phyloP scores from a whole-genome alignment of 2,888 invertebrate species.

The Lymantria dispar region DNA sequence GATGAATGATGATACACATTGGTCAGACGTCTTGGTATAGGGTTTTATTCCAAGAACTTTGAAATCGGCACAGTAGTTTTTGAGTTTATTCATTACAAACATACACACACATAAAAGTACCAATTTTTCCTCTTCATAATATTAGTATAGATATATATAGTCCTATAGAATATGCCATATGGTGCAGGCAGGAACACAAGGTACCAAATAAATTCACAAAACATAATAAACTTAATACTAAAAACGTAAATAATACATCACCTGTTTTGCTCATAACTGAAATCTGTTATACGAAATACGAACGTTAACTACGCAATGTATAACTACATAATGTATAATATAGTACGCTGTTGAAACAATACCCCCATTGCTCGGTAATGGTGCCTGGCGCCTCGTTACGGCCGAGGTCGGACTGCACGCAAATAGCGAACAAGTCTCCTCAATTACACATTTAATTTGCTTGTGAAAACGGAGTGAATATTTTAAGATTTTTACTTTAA shows the following conservation, averaged over 20 bases:
- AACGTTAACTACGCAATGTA: conserved; percentile 15
- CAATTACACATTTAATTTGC: conserved; percentile 33
- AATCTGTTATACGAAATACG: conserved; percentile 17
- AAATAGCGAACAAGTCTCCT: conserved; percentile 9
- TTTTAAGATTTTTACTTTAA: neutral
- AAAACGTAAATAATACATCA: conserved; percentile 11
- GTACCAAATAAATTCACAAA: neutral
- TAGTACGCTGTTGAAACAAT: conserved; percentile 26
- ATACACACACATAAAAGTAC: too few species aligned
- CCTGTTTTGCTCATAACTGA: conserved; percentile 9
- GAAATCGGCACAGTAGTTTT: too few species aligned
- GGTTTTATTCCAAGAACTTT: too few species aligned
- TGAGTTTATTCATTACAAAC: too few species aligned
- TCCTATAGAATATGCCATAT: too few species aligned
- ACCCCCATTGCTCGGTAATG: conserved; percentile 28
- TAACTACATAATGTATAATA: conserved; percentile 9
- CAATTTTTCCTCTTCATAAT: too few species aligned
- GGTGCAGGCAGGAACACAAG: too few species aligned
- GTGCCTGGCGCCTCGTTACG: conserved; percentile 25
- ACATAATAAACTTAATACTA: conserved; percentile 5
- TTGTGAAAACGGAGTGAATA: conserved; percentile 6
- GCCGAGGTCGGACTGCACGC: conserved; percentile 11
- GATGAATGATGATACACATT: too few species aligned
- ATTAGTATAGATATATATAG: too few species aligned
- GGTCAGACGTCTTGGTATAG: too few species aligned